Percentiles rank a stretch among this genome's conserved stretches.
Evolutionary conservation across 2,888 invertebrate genomes (phyloP).

Genomic region (Catocala fraxini): DNA sequence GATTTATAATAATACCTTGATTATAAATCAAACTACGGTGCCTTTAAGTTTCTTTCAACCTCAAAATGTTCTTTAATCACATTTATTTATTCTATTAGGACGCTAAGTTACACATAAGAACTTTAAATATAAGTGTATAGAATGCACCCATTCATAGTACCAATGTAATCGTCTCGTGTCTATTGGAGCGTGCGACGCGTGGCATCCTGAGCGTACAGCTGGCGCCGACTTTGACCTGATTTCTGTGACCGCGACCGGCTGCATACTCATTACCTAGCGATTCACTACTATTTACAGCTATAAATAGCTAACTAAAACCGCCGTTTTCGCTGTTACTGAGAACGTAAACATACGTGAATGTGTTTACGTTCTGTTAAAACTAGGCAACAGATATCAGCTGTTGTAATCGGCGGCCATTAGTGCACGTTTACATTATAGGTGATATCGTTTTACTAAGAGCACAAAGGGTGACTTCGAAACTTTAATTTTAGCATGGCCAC

Average conservation of each 20-base stretch:
- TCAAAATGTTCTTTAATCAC: no score
- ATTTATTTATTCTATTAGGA: conserved; percentile 3
- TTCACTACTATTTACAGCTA: conserved; percentile 35
- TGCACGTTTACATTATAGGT: no score
- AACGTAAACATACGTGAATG: background rate
- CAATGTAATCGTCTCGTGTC: background rate
- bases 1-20: no score
- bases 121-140: no score
- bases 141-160: no score
- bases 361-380: background rate
- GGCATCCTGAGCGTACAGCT: conserved; percentile 53
- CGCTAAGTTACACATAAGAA: background rate
- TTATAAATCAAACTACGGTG: no score
- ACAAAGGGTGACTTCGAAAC: no score
- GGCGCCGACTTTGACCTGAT: conserved; percentile 79
- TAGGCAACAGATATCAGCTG: background rate
- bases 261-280: conserved; percentile 32
- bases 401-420: background rate
- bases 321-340: background rate
- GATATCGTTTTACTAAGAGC: no score
- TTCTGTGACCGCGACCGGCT: conserved; percentile 74
- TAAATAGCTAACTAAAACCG: conserved; percentile 27
- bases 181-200: conserved; percentile 36
- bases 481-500: no score
- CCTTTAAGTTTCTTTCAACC: no score